Base-by-base conservation (phyloP, 1,140 invertebrate species). In the Copidosoma floridanum region DNA sequence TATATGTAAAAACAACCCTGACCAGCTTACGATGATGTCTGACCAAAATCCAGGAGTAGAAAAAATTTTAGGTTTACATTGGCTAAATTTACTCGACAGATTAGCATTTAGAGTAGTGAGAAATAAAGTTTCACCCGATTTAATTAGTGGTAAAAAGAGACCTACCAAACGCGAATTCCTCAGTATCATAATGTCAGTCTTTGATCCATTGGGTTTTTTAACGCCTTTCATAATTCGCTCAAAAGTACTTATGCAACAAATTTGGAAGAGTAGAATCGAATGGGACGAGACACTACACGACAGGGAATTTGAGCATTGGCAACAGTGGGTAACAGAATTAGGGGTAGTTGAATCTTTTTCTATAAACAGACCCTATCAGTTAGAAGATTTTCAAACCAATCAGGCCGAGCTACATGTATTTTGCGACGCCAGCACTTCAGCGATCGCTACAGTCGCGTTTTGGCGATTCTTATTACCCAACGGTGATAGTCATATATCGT, bases 361-460 rank as follows among this genome's bases (percentile, higher is more conserved):
- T 8, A 14, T 54, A 2, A 2, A 10, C 1, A 12, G 52, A 23
- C 29, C 21, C 27, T 48, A 48, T 29, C 24, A 24, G 24, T 11
- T 27, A 4, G 4, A n/a, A 12, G 23, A 26, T 3, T 2, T 5
- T 16, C 32, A 38, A 38, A 11, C 3, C 23, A 32, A 16, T 1
- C n/a, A 20, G 18, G 2, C 43, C 1, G 47, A 69, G 29, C 29
- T 72, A 23, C 71, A 78, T 61, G 51, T 69, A 0, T 76, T 76
- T 56, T 63, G 57, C 27, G 75, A 75, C 18, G 72, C 73, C 1
- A 73, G 72, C 26, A 54, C 69, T 27, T 43, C 65, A 20, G 70
- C 70, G 0, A 74, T 67, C 52, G 67, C 68, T 1, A 57, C 68
- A 1, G 70, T 62, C 2, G 63, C 61, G 12, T 78, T 71, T 50